Evolutionary conservation across 2,113 vertebrate genomes (phyloP).

Genomic region (Cariama cristata): DNA sequence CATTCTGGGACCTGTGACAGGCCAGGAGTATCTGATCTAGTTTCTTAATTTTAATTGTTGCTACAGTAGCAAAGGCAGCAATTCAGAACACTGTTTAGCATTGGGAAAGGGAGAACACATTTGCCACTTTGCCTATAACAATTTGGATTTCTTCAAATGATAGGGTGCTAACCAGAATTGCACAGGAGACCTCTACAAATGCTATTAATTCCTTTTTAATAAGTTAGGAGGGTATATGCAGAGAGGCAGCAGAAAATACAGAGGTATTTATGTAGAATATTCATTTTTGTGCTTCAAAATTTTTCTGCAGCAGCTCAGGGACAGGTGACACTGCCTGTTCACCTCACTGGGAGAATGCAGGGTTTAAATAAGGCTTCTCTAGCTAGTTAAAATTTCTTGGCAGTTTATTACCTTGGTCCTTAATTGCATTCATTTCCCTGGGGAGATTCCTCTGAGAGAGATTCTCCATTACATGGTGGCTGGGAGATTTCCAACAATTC

Average conservation of each 20-base stretch:
- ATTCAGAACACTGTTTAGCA: not conserved
- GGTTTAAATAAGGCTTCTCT: constrained; percentile 54
- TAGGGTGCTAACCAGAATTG: not conserved
- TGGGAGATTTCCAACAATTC: constrained; percentile 9
- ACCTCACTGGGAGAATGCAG: not conserved
- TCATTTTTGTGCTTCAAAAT: not conserved
- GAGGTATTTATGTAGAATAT: not conserved
- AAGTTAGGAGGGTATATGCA: not conserved
- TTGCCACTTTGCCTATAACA: not conserved
- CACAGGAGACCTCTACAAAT: not conserved
- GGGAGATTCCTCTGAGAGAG: constrained; percentile 1
- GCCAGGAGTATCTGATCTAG: not conserved
- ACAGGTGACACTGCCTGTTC: not conserved
- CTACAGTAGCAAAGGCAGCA: not conserved
- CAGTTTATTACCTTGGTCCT: constrained; percentile 36
- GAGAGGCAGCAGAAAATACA: not conserved
- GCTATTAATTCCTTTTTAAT: not conserved
- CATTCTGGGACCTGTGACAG: not conserved
- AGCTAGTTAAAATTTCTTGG: constrained; percentile 43
- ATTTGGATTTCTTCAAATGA: not conserved
- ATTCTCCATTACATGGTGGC: not conserved
- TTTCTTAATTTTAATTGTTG: constrained; percentile 9
- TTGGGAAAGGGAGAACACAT: not conserved
- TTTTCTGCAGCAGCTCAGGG: not conserved
- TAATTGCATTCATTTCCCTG: constrained; percentile 57